These are phyloP conservation scores for Rhyacophila evoluta DNA, from an alignment of 2,888 invertebrate genomes.

Conservation along the genomic window DNA sequence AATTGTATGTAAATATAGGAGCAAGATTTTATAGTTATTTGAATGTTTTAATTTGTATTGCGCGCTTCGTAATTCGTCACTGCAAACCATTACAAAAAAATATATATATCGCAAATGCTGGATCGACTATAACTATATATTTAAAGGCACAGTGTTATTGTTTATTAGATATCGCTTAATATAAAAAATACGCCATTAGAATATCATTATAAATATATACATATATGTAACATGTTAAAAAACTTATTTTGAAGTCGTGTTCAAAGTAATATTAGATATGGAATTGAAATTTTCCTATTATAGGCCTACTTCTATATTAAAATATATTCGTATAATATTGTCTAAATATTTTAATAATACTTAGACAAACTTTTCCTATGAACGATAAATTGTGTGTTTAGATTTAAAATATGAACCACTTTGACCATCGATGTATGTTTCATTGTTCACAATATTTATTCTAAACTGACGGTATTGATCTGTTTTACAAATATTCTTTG, in stretches of 20 bases:
- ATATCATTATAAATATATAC: too few species aligned
- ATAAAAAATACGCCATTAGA: neutral
- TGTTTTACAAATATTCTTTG: too few species aligned
- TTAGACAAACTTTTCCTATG: neutral
- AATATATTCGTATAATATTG: neutral
- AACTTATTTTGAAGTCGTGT: slow-evolving; percentile 19
- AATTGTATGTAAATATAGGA: slow-evolving; percentile 49
- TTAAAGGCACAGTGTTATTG: slow-evolving; percentile 8
- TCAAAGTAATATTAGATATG: slow-evolving; percentile 18
- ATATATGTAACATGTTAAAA: slow-evolving; percentile 31
- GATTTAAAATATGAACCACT: neutral
- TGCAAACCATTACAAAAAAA: neutral
- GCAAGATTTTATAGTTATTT: neutral
- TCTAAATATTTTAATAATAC: neutral
- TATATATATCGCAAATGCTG: slow-evolving; percentile 43
- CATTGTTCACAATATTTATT: too few species aligned
- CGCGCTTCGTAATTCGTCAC: slow-evolving; percentile 3
- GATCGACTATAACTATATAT: slow-evolving; percentile 52
- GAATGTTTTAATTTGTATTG: too few species aligned
- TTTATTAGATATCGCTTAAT: slow-evolving; percentile 8
- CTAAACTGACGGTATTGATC: too few species aligned
- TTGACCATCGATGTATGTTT: neutral
- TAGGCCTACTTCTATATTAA: neutral
- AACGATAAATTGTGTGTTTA: neutral
- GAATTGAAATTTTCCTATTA: neutral